Conservation (phyloP, 2,113 vertebrate genomes). For the Panurus biarmicus region DNA sequence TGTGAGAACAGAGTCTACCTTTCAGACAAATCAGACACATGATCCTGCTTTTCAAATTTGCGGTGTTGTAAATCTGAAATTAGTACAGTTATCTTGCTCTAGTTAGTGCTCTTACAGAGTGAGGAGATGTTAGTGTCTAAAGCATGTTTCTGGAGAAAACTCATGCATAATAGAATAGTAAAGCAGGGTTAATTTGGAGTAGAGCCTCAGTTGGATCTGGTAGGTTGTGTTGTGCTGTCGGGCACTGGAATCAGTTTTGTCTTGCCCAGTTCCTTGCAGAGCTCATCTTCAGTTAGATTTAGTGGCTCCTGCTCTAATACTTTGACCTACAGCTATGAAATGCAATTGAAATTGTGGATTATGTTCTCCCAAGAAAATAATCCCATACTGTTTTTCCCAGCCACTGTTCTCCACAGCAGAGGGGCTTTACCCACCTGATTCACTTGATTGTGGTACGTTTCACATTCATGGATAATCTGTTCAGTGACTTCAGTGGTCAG, state of each 20-base stretch:
- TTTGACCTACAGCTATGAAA: not conserved
- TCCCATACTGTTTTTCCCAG: not conserved
- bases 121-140: not conserved
- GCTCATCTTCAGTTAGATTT: not conserved
- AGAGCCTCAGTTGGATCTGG: not conserved
- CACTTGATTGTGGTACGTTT: not conserved
- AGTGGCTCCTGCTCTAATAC: not conserved
- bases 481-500: not conserved
- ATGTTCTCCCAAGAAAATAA: not conserved
- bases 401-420: not conserved
- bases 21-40: not conserved
- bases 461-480: not conserved
- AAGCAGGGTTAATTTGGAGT: not conserved
- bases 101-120: not conserved
- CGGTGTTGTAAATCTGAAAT: not conserved
- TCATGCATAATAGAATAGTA: not conserved
- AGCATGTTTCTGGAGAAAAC: not conserved
- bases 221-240: not conserved
- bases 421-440: not conserved
- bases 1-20: not conserved
- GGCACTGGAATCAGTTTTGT: not conserved
- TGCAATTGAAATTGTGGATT: not conserved
- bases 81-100: not conserved
- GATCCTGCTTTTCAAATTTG: not conserved
- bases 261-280: not conserved